A percentile compares a stretch with the other conserved stretches of the same genome.
Conservation (phyloP, 2,113 vertebrate species). For the Vulpes lagopus region DNA sequence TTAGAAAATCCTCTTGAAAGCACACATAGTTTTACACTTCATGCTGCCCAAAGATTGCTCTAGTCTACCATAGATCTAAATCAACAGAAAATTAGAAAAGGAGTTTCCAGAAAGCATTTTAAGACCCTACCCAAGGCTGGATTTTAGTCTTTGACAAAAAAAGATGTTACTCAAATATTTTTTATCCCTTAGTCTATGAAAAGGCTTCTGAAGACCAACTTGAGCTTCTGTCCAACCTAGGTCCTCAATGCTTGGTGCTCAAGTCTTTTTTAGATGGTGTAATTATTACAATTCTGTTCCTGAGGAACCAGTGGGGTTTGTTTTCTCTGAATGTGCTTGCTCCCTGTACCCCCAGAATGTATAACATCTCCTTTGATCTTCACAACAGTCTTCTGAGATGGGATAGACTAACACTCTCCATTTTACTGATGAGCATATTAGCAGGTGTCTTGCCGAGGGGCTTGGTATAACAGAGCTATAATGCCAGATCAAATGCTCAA, state of each 20-base stretch:
- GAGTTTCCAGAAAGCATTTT: not conserved
- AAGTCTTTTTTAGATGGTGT: not conserved
- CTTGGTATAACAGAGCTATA: not conserved
- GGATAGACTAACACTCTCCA: not conserved
- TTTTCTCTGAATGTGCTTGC: not conserved
- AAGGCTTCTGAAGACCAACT: not conserved
- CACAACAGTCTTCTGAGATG: not conserved
- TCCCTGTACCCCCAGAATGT: not conserved
- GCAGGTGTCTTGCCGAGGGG: not conserved
- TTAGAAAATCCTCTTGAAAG: not conserved
- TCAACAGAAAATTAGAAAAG: not conserved
- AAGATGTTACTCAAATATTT: not conserved
- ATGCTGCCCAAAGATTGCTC: not conserved
- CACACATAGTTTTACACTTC: not conserved
- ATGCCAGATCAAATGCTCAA: not conserved
- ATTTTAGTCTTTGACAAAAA: not conserved
- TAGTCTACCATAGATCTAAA: not conserved
- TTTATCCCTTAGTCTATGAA: slow-evolving; percentile 10
- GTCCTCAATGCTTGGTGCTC: not conserved
- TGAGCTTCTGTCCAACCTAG: not conserved
- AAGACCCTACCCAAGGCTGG: not conserved
- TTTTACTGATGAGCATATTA: not conserved
- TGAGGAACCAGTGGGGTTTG: not conserved
- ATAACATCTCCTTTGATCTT: not conserved
- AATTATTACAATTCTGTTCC: not conserved